Base-by-base conservation (phyloP, 2,888 invertebrate genomes). In the Flexamia atlantica region DNA sequence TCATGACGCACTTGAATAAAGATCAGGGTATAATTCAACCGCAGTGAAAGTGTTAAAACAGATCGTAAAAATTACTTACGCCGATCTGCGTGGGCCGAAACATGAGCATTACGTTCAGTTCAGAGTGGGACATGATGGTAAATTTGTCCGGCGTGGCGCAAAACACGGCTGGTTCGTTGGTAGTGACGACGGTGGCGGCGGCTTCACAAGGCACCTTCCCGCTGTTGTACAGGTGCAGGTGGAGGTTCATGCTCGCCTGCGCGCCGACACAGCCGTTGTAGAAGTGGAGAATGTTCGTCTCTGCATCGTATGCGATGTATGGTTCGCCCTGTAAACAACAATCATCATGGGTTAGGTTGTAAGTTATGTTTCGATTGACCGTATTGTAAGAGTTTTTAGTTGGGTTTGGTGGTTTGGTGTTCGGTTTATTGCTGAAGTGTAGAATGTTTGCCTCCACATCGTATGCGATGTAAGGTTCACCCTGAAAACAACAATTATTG, bases 191-290 rank as follows among this genome's bases (percentile, higher is more conserved):
- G 17, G 30, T 32, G 10, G 36, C 79, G 0, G 50, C 36, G 17
- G 80, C 83, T 7, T 64, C 80, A n/a, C 79, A 80, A 1, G 68
- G 46, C 23, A 83, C 68, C 3, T 68, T 50, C 14, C 79, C 83
- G 23, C 28, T 23, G 70, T 83, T 83, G n/a, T 50, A 68, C 4
- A 83, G 53, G 46, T 83, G 83, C 20, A 83, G 53, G 40, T 76
- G 57, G n/a, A 83, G 25, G 50, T 36, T 68, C 36, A 80, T 50
- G 36, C 10, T 28, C 14, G 28, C 53, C 60, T 79, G 32, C 20
- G 68, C 12, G 0, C 83, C 83, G 4, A 83, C 83, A 68, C 70
- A 70, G 30, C 64, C 68, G 25, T 80, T 70, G 9, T 20, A 23
- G 70, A 83, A 83, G 20, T 30, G 20, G 14, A 83, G 32, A 0